Evolutionary conservation across 2,888 invertebrate species (phyloP), one percentile per base, ranked within the genome.

Genomic region (Pseudanteris insignis): DNA sequence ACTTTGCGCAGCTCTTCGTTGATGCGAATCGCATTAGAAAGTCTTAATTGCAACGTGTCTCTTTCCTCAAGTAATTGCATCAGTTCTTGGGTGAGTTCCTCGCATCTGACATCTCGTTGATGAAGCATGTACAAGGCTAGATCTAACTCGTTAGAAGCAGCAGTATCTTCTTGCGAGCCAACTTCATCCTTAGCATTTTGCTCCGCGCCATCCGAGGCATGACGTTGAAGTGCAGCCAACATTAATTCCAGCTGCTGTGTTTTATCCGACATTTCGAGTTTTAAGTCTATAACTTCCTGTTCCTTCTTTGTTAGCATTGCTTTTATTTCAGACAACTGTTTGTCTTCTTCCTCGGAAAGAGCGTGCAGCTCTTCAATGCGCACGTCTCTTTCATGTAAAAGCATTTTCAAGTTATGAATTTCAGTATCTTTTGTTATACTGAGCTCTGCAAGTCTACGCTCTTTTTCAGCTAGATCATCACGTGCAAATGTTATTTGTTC

Each of bases 61-160:
- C 94, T 84, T 77, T 94, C 94, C 77, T 93, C 92, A 34, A 94
- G 79, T 33, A 94, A 81, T 73, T 83, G 89, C 65, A 90, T 90
- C 41, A 94, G 81, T 76, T 94, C 94, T 70, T 90, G 84, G 0
- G 92, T 92, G 55, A 94, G 83, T 77, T 94, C 93, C 72, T 94
- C 93, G 75, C 91, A 91, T 1, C 91, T 85, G 54, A 93, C 89
- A 67, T 94, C 93, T 64, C 92, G 84, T 72, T 92, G 91, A 76
- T 94, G 93, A 41, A 94, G 81, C 88, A 91, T 90, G 73, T 92
- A 92, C 29, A 92, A 78, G 0, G 92, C 91, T 41, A 91, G 81
- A 73, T 93, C 92, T 43, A 92, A 80, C 77, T 92, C 91, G 40
- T 69, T 75, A 1, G 73, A 71, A 1, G 41, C 6, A 12, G 21